Evolutionary conservation across 1,140 invertebrate genomes (phyloP).

Genomic region (Zaprionus lachaisei): DNA sequence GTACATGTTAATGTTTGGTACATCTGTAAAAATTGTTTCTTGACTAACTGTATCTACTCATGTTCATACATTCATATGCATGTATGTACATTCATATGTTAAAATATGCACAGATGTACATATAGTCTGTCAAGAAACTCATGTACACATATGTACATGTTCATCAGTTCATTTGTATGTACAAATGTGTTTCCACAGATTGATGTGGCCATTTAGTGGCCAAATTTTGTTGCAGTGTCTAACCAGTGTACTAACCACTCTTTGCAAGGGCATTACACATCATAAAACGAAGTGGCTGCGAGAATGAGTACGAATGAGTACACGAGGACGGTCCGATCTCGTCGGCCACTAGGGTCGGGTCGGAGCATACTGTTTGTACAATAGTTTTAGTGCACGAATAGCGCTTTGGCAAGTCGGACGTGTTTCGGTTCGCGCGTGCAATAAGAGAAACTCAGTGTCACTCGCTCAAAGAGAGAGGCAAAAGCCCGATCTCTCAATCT

Average conservation of each 20-base stretch:
- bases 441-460: conserved; percentile 42
- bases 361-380: conserved; percentile 18
- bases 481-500: conserved; percentile 63
- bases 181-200: not conserved
- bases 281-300: conserved; percentile 46
- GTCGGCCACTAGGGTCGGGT: conserved; percentile 23
- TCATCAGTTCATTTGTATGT: not conserved
- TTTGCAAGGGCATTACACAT: conserved; percentile 49
- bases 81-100: too few species aligned
- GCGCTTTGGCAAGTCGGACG: conserved; percentile 51
- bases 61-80: too few species aligned
- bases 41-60: too few species aligned
- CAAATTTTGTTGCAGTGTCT: conserved; percentile 46
- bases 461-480: conserved; percentile 57
- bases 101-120: too few species aligned
- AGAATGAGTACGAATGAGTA: conserved; percentile 46
- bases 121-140: not conserved
- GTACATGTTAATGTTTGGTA: too few species aligned
- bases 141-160: not conserved
- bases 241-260: conserved; percentile 43
- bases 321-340: conserved; percentile 38
- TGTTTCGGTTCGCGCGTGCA: conserved; percentile 31
- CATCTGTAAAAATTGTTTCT: too few species aligned
- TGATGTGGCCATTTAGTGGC: conserved; percentile 6
- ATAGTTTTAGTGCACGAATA: conserved; percentile 53